Base-by-base conservation (phyloP, 2,888 invertebrate species). In the Erebia epiphron region DNA sequence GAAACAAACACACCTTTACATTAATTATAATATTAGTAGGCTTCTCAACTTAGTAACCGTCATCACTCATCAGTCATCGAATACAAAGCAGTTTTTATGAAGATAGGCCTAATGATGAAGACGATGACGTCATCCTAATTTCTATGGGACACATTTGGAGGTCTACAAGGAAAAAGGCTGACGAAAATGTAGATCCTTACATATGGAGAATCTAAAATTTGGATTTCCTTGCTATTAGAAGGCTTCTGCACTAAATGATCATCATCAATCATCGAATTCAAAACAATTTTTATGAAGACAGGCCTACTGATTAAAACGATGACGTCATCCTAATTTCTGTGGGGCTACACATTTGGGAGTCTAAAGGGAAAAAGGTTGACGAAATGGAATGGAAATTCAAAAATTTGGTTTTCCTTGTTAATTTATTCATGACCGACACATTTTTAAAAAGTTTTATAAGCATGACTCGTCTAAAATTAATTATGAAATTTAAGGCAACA, bases 381-480 rank as follows among this genome's bases (percentile, higher is more conserved):
- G 49, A 62, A 62, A 62, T 21, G 5, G 5, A 18, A 52, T n/a
- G n/a, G n/a, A n/a, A n/a, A n/a, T n/a, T n/a, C n/a, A n/a, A n/a
- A n/a, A n/a, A n/a, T 16, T 52, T 10, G 16, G 16, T 16, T 46
- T 61, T 46, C 61, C 61, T 43, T 43, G 1, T 7, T 18, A 18
- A 11, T 4, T 35, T 11, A 16, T 16, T 61, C 43, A 62, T 49
- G 49, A 46, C 21, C 8, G 14, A 11, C 61, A 60, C 1, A 62
- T 13, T 62, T 62, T 13, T 18, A 61, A 41, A 43, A 41, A 43
- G n/a, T 18, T 46, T 46, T 46, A 18, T 14, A 62, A 62, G 62
- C 62, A 62, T 62, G 62, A 62, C 62, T 1, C 4, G 41, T 16
- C 4, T 1, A 14, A 58, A 58, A 58, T 13, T 16, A 60, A 41